Conservation (phyloP, 2,888 invertebrate species). For the Adineta ricciae region DNA sequence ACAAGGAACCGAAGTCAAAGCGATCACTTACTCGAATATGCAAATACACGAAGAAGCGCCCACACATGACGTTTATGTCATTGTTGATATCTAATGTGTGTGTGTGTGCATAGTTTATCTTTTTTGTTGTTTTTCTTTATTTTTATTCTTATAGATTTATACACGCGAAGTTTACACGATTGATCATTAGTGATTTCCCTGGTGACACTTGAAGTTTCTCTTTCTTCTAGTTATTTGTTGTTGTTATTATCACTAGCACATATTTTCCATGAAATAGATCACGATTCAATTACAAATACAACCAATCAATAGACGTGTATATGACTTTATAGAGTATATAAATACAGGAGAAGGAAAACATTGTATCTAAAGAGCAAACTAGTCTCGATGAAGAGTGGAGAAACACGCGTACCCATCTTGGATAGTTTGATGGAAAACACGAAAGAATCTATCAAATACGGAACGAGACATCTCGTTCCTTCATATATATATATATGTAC, state of each 20-base stretch:
- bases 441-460: background rate
- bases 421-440: background rate
- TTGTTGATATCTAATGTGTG: constrained; percentile 74
- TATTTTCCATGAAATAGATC: background rate
- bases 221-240: background rate
- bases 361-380: background rate
- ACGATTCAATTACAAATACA: background rate
- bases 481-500: background rate
- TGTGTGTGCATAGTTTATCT: background rate
- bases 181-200: background rate
- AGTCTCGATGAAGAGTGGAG: background rate
- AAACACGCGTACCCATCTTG: background rate
- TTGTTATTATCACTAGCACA: background rate
- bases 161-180: background rate
- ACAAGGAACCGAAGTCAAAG: constrained; percentile 91
- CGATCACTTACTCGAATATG: constrained; percentile 98
- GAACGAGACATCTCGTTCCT: background rate
- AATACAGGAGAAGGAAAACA: background rate
- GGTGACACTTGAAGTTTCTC: background rate
- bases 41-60: constrained; percentile 62
- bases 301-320: background rate
- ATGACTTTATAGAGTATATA: background rate
- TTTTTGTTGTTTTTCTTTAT: background rate
- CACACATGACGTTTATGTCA: constrained; percentile 78
- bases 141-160: background rate